Evolutionary conservation across 2,888 invertebrate genomes (phyloP).

Genomic region (Pterobdella sp.): DNA sequence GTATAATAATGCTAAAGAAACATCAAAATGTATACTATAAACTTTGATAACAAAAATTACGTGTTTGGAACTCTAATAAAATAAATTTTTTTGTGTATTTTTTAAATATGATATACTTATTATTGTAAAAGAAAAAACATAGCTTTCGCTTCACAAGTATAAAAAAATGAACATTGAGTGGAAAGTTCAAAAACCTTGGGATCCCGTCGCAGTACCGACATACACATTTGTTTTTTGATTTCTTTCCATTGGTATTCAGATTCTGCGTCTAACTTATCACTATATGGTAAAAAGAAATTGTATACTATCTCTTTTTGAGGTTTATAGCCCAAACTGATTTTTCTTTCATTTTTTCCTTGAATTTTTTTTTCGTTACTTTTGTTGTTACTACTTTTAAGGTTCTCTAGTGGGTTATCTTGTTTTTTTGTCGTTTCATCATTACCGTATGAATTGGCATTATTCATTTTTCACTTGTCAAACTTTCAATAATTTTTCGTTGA

Average conservation of each 20-base stretch:
- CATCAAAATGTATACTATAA: no score
- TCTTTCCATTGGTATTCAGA: background rate
- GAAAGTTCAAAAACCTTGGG: no score
- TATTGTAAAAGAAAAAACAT: no score
- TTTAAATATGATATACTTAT: no score
- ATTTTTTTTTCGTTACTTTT: background rate
- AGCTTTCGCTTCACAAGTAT: no score
- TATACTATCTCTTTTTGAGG: background rate
- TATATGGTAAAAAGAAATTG: background rate
- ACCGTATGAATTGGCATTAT: background rate
- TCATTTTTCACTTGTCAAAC: background rate
- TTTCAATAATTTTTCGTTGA: no score
- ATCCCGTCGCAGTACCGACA: background rate
- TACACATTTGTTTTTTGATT: background rate
- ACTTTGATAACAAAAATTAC: no score
- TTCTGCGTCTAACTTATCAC: background rate
- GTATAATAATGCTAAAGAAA: no score
- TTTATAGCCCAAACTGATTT: background rate
- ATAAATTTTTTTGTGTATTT: no score
- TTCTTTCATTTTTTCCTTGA: background rate
- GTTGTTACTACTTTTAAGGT: no score
- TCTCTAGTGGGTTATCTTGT: background rate
- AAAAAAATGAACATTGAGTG: no score
- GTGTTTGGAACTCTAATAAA: no score
- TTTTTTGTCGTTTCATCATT: background rate